phyloP scores from a whole-genome alignment of 1,140 invertebrate genomes.

The Drosophila subpulchrella region DNA sequence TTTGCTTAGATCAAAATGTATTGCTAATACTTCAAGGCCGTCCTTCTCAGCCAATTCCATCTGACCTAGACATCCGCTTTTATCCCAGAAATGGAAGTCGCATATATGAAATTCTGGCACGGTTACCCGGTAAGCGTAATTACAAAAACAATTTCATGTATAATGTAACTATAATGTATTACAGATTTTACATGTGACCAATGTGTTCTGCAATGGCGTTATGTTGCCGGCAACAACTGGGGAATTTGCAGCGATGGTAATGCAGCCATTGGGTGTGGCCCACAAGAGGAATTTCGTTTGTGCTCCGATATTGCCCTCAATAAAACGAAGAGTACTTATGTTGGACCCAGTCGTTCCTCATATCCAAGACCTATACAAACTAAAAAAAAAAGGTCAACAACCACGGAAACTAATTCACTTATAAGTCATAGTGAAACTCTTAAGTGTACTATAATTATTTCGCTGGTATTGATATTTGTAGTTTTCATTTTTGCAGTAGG shows the following conservation, averaged over 20 bases:
- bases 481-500: neutral
- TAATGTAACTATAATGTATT: neutral
- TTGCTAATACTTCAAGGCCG: slow-evolving; percentile 86
- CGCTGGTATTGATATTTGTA: slow-evolving; percentile 83
- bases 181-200: slow-evolving; percentile 85
- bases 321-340: slow-evolving; percentile 79
- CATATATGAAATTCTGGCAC: slow-evolving; percentile 91
- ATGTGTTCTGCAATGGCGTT: slow-evolving; percentile 81
- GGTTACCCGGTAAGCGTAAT: slow-evolving; percentile 86
- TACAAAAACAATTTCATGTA: neutral
- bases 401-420: slow-evolving; percentile 17
- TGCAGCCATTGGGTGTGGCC: slow-evolving; percentile 86
- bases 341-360: slow-evolving; percentile 51
- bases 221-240: slow-evolving; percentile 85
- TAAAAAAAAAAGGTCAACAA: neutral
- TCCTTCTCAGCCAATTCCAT: slow-evolving; percentile 57
- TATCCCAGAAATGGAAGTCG: slow-evolving; percentile 91
- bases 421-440: slow-evolving; percentile 23
- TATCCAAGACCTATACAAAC: slow-evolving; percentile 41
- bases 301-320: slow-evolving; percentile 93
- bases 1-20: slow-evolving; percentile 91
- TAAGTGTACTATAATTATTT: slow-evolving; percentile 84
- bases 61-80: slow-evolving; percentile 86
- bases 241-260: slow-evolving; percentile 85
- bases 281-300: slow-evolving; percentile 92